phyloP scores from a whole-genome alignment of 2,888 invertebrate species.

The Nomada fucata region DNA sequence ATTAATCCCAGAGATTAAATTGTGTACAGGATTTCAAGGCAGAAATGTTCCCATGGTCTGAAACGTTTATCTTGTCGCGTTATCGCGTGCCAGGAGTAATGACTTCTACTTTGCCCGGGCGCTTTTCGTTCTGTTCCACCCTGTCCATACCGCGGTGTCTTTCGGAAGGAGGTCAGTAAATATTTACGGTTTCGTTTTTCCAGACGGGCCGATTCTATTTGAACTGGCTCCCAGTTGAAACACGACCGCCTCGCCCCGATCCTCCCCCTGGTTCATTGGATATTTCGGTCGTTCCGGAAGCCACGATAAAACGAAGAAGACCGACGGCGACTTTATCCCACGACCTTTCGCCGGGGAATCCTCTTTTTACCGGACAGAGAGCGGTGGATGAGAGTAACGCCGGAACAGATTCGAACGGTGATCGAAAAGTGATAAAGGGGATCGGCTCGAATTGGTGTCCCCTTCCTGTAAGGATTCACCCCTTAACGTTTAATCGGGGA shows the following conservation, averaged over 20 bases:
- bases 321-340: slow-evolving; percentile 25
- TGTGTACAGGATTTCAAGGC: not conserved
- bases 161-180: slow-evolving; percentile 49
- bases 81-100: slow-evolving; percentile 5
- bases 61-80: slow-evolving; percentile 9
- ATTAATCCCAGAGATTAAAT: slow-evolving; percentile 30
- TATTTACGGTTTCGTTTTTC: slow-evolving; percentile 55
- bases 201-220: slow-evolving; percentile 44
- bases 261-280: slow-evolving; percentile 15
- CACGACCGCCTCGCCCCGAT: slow-evolving; percentile 5
- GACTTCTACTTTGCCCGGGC: slow-evolving; percentile 21
- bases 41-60: not conserved
- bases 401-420: slow-evolving; percentile 33
- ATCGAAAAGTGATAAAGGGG: slow-evolving; percentile 35
- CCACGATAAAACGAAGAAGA: slow-evolving; percentile 39
- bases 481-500: slow-evolving; percentile 10
- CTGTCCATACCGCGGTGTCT: not conserved
- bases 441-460: slow-evolving; percentile 10
- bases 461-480: slow-evolving; percentile 1
- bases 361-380: slow-evolving; percentile 15
- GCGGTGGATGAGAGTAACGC: slow-evolving; percentile 13
- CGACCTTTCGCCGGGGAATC: slow-evolving; percentile 13
- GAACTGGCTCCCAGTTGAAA: slow-evolving; percentile 36
- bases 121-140: not conserved
- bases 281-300: slow-evolving; percentile 31